These are phyloP conservation scores for Galeruca laticollis DNA, from an alignment of 2,888 invertebrate genomes.

Conservation along the genomic window DNA sequence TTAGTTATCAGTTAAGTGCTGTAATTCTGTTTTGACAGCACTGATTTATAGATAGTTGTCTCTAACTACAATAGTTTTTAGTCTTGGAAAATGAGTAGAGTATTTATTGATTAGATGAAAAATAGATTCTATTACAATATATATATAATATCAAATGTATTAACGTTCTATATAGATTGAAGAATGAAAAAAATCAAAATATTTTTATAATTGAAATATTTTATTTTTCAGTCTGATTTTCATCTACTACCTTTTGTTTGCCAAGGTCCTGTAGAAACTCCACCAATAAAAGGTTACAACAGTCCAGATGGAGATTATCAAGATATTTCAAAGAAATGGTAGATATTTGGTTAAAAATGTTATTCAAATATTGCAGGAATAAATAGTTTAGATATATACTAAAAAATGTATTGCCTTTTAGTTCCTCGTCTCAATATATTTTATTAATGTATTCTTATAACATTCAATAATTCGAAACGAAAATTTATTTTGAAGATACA, in stretches of 20 bases:
- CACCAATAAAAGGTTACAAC: slow-evolving; percentile 83
- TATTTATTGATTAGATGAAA: too few relatives aligned
- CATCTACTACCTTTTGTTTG: slow-evolving; percentile 76
- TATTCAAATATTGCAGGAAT: not conserved
- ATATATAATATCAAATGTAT: too few relatives aligned
- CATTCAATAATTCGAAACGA: too few relatives aligned
- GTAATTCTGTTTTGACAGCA: too few relatives aligned
- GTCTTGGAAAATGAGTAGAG: too few relatives aligned
- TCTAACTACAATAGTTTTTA: too few relatives aligned
- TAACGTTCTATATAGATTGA: too few relatives aligned
- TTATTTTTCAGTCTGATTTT: slow-evolving; percentile 75
- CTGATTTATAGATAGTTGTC: too few relatives aligned
- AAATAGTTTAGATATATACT: not conserved
- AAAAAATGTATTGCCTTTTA: not conserved
- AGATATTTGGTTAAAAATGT: not conserved
- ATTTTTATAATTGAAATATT: slow-evolving; percentile 7
- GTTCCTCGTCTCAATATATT: not conserved
- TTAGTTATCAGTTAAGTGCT: too few relatives aligned
- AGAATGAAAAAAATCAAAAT: not conserved
- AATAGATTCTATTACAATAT: too few relatives aligned
- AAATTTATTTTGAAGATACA: too few relatives aligned
- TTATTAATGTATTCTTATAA: too few relatives aligned
- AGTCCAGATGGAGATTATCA: slow-evolving; percentile 92
- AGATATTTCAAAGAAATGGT: slow-evolving; percentile 84
- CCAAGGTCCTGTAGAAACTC: slow-evolving; percentile 85